These are phyloP conservation scores for Ptychochromis oligacanthus DNA, from an alignment of 2,113 vertebrate genomes.

Conservation along the genomic window DNA sequence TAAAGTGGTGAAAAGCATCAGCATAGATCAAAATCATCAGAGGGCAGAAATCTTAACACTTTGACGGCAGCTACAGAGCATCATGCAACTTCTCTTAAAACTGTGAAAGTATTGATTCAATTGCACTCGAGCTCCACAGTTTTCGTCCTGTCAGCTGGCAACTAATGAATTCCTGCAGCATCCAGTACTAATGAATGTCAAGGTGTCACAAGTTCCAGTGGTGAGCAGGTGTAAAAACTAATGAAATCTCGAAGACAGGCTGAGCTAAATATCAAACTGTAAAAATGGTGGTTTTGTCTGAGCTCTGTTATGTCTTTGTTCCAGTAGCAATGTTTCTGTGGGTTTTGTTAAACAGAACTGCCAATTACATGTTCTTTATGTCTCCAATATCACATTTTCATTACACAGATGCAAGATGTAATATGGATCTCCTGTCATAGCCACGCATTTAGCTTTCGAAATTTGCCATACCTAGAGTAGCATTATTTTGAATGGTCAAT, in stretches of 20 bases:
- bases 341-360: constrained; percentile 59
- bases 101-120: constrained; percentile 24
- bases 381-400: constrained; percentile 77
- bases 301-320: constrained; percentile 24
- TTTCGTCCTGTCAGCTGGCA: constrained; percentile 33
- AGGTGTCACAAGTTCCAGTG: constrained; percentile 15
- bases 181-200: constrained; percentile 63
- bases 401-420: constrained; percentile 69
- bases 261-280: constrained; percentile 16
- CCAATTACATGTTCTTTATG: constrained; percentile 77
- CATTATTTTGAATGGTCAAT: constrained; percentile 75
- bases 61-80: background rate
- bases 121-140: background rate
- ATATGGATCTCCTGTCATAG: constrained; percentile 71
- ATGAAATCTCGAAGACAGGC: constrained; percentile 43
- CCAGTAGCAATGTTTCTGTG: constrained; percentile 12
- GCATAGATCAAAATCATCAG: background rate
- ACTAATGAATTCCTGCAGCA: constrained; percentile 59
- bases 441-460: constrained; percentile 51
- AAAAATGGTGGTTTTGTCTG: background rate
- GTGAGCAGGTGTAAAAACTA: constrained; percentile 59
- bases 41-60: background rate
- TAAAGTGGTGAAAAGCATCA: background rate
- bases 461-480: constrained; percentile 59
- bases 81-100: constrained; percentile 12